phyloP scores from a whole-genome alignment of 2,113 vertebrate genomes.

The Picathartes gymnocephalus region DNA sequence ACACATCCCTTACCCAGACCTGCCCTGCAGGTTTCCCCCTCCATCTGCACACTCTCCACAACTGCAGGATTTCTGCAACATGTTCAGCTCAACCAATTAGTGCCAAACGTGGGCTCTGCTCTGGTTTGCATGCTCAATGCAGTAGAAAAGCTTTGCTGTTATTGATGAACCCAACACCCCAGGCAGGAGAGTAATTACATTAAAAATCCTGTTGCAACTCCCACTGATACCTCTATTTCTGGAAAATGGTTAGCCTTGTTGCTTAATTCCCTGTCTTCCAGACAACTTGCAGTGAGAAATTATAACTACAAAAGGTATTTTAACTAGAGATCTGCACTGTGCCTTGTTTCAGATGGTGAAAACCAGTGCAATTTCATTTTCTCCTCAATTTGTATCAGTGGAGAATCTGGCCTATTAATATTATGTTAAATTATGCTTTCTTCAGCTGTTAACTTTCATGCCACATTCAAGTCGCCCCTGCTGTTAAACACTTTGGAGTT shows the following conservation, averaged over 20 bases:
- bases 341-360: not conserved
- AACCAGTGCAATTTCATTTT: not conserved
- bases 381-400: not conserved
- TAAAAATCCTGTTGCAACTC: conserved; percentile 20
- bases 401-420: not conserved
- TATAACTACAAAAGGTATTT: not conserved
- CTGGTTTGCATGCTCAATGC: not conserved
- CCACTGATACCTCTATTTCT: conserved; percentile 50
- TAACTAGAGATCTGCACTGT: not conserved
- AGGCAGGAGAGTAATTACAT: conserved; percentile 16
- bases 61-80: not conserved
- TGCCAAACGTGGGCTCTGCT: not conserved
- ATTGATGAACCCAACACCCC: conserved; percentile 1
- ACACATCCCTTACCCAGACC: not conserved
- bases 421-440: not conserved
- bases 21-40: not conserved
- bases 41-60: not conserved
- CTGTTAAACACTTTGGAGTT: not conserved
- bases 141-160: not conserved
- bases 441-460: not conserved
- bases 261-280: conserved; percentile 24
- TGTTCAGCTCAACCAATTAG: not conserved
- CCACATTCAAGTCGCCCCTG: not conserved
- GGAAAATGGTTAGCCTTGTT: conserved; percentile 30
- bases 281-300: conserved; percentile 7